phyloP scores from a whole-genome alignment of 2,797 vertebrate genomes.

The Macrochelys suwanniensis region DNA sequence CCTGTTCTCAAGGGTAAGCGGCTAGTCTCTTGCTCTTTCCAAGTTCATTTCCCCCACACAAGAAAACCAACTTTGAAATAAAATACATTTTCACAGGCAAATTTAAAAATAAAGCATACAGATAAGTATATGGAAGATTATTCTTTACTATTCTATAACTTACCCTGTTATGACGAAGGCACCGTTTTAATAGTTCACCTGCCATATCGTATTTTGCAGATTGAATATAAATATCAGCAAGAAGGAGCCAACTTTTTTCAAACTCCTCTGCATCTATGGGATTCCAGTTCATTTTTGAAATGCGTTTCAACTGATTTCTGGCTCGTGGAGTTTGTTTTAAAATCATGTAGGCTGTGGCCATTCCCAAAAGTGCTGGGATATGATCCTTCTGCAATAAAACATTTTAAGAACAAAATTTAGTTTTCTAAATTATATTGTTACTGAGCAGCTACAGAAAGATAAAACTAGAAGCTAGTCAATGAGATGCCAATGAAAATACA shows the following conservation, averaged over 20 bases:
- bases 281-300: constrained; percentile 98
- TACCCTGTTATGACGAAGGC: constrained; percentile 95
- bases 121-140: background rate
- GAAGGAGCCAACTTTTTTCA: constrained; percentile 97
- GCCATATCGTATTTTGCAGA: constrained; percentile 97
- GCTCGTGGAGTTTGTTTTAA: constrained; percentile 95
- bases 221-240: constrained; percentile 98
- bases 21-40: constrained; percentile 23
- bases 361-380: constrained; percentile 93
- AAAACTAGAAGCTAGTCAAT: constrained; percentile 1
- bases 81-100: background rate
- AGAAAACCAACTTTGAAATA: background rate
- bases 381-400: constrained; percentile 90
- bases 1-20: constrained; percentile 24
- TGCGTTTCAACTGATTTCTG: constrained; percentile 95
- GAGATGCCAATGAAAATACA: background rate
- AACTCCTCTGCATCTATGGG: constrained; percentile 95
- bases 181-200: constrained; percentile 91
- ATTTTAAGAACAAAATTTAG: background rate
- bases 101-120: constrained; percentile 15
- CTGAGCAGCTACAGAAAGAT: background rate
- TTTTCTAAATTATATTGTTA: background rate
- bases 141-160: background rate
- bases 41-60: background rate
- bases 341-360: constrained; percentile 98